phyloP scores from a whole-genome alignment of 1,140 invertebrate genomes.

The Aethina tumida region DNA sequence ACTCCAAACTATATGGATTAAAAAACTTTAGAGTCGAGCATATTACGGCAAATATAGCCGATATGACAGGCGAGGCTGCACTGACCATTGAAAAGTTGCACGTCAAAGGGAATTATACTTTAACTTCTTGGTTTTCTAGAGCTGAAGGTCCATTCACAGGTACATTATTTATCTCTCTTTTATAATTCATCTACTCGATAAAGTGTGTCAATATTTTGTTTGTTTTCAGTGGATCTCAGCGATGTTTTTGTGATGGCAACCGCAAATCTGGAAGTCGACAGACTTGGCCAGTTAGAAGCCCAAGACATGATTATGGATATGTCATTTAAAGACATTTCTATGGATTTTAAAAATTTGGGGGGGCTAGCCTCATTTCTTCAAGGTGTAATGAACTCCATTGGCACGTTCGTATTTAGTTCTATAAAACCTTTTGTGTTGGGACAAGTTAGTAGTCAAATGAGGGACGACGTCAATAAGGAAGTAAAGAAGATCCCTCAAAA shows the following conservation, averaged over 20 bases:
- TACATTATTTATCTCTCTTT: too few relatives aligned
- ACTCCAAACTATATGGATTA: constrained; percentile 61
- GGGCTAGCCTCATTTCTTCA: constrained; percentile 65
- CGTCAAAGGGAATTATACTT: constrained; percentile 64
- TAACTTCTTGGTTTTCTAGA: constrained; percentile 57
- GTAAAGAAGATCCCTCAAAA: constrained; percentile 52
- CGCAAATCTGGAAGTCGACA: constrained; percentile 57
- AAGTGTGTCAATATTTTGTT: too few relatives aligned
- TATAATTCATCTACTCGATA: too few relatives aligned
- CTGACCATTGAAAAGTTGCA: constrained; percentile 57
- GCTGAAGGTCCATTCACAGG: constrained; percentile 66
- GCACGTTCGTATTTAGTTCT: constrained; percentile 71
- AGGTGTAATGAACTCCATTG: constrained; percentile 63
- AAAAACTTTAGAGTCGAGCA: constrained; percentile 66
- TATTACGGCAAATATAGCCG: constrained; percentile 53
- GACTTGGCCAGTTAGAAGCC: constrained; percentile 62
- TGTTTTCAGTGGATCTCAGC: constrained; percentile 57
- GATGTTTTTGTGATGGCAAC: constrained; percentile 55
- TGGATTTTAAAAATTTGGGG: constrained; percentile 74
- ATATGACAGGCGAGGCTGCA: constrained; percentile 56
- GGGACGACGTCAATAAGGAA: constrained; percentile 43
- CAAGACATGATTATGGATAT: constrained; percentile 72
- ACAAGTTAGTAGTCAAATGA: constrained; percentile 58
- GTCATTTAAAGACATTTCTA: constrained; percentile 60
- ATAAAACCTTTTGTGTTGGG: constrained; percentile 73